Base-by-base conservation (phyloP, 2,797 vertebrate species). In the Tamandua tetradactyla region DNA sequence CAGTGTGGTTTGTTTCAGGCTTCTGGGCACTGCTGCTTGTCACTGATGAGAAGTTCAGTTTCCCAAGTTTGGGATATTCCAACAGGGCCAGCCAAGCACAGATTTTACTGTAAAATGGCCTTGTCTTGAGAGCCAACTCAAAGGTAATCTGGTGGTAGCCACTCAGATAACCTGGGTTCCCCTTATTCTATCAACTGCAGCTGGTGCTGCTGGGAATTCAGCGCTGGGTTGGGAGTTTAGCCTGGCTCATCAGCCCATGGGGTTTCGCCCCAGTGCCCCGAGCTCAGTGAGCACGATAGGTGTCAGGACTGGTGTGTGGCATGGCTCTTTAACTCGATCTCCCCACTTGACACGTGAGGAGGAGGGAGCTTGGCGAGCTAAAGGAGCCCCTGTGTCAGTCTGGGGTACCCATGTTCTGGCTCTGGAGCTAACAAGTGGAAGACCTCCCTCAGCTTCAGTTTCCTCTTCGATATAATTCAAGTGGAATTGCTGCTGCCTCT, bases 401-500 rank as follows among this genome's bases (percentile, higher is more conserved):
- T 13, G 57, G 22, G 1, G 4, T n/a, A 32, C 18, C 78, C 7
- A 12, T 35, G 1, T 2, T 42, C n/a, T 20, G 0, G 40, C 71
- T 11, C 25, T 12, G 32, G 27, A 59, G 32, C 44, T 6, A 7
- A 32, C 7, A 0, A 2, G 22, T 1, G 30, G 12, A 6, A 27
- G 1, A 14, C 75, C 22, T 47, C 9, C 42, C 2, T 1, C 8
- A 7, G 89, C 55, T 80, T 89, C 71, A 4, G 91, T 5, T 3
- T 62, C 72, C 83, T 44, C 64, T 55, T 30, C 0, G 3, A 62
- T 4, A 27, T n/a, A 18, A n/a, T 5, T 20, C 27, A 22, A 68
- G 64, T 5, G 0, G 10, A 0, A 10, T 0, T 0, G n/a, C 4
- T 20, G 1, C 72, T 0, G 0, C 13, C 35, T 22, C 57, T 23